Evolutionary conservation across 2,888 invertebrate genomes (phyloP).

Genomic region (Drosophila hamatofila): DNA sequence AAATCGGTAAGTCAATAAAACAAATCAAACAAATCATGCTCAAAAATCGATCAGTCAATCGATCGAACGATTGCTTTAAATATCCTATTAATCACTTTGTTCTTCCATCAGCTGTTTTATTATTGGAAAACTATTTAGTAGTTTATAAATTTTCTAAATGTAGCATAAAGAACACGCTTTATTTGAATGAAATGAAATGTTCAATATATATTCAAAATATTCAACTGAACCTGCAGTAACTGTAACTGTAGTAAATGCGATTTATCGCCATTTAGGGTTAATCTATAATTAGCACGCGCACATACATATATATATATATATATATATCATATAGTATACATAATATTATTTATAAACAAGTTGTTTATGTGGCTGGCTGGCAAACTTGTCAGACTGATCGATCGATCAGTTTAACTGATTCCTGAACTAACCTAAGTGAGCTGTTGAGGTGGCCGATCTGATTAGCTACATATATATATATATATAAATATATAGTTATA

Average conservation of each 20-base stretch:
- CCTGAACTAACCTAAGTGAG: slow-evolving; percentile 60
- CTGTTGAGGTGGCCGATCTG: slow-evolving; percentile 58
- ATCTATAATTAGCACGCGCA: slow-evolving; percentile 44
- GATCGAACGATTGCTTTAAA: too few species aligned
- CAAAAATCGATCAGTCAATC: too few species aligned
- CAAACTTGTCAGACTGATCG: slow-evolving; percentile 42
- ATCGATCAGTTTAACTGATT: slow-evolving; percentile 42
- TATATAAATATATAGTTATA: neutral
- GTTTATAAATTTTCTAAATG: too few species aligned
- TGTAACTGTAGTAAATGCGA: neutral
- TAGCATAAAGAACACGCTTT: too few species aligned
- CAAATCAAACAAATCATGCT: too few species aligned
- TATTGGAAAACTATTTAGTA: too few species aligned
- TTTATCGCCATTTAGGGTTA: slow-evolving; percentile 11
- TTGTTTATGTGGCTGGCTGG: slow-evolving; percentile 47
- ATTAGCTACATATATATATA: slow-evolving; percentile 24
- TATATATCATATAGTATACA: too few species aligned
- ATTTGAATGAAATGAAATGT: too few species aligned
- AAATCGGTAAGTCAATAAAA: too few species aligned
- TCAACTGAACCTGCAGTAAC: neutral
- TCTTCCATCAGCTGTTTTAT: too few species aligned
- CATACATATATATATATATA: neutral
- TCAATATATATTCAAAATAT: too few species aligned
- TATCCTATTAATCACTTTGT: too few species aligned
- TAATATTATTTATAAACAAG: slow-evolving; percentile 43